Conservation (phyloP, 2,797 vertebrate genomes). For the Rhabdophis nuchalis region DNA sequence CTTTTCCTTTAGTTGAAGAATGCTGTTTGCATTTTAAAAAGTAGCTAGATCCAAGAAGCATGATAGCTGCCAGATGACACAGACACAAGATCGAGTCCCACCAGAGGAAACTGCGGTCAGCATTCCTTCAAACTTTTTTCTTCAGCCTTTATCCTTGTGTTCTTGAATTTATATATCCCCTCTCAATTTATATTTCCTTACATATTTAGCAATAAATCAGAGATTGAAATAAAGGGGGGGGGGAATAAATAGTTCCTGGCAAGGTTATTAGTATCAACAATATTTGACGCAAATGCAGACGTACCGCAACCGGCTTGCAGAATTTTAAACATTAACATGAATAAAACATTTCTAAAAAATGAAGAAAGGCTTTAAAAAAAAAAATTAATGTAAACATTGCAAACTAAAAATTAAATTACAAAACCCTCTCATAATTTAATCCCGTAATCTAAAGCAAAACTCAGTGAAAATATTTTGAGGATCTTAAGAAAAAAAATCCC, state of each 20-base stretch:
- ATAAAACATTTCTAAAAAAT: neutral
- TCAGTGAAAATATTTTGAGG: neutral
- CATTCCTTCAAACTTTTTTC: neutral
- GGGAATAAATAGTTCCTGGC: neutral
- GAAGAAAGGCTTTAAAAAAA: neutral
- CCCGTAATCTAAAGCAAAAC: neutral
- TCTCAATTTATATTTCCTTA: neutral
- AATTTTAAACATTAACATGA: neutral
- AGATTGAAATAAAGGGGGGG: neutral
- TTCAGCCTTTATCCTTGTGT: neutral
- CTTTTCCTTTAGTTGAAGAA: neutral
- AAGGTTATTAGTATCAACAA: neutral
- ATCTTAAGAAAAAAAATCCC: neutral
- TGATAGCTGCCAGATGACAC: neutral
- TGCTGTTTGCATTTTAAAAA: neutral
- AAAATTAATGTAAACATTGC: neutral
- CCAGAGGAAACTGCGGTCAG: neutral
- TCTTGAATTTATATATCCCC: neutral
- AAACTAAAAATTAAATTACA: neutral
- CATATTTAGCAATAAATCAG: neutral
- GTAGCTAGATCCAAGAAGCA: neutral
- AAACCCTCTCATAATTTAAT: neutral
- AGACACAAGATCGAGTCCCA: neutral
- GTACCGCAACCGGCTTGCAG: neutral
- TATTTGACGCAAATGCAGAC: neutral